These are phyloP conservation scores for Scatophagus argus DNA, from an alignment of 2,113 vertebrate species.

Conservation along the genomic window DNA sequence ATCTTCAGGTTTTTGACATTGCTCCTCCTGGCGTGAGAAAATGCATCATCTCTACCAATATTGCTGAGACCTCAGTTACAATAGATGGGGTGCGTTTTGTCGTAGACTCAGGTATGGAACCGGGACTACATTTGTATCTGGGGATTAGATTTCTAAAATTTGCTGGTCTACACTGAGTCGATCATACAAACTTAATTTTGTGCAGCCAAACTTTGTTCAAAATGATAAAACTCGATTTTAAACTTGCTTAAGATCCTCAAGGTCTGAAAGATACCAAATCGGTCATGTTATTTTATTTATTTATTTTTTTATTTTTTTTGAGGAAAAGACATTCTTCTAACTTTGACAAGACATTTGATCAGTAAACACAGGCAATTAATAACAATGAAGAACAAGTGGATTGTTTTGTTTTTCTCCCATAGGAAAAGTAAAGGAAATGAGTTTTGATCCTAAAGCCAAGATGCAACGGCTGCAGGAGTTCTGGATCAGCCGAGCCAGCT, in stretches of 20 bases:
- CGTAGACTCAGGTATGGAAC: conserved; percentile 88
- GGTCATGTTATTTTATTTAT: too few relatives aligned
- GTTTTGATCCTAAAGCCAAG: conserved; percentile 92
- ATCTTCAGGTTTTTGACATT: conserved; percentile 90
- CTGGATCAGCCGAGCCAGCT: conserved; percentile 96
- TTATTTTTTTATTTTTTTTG: too few relatives aligned
- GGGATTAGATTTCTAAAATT: background rate
- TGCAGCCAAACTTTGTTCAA: background rate
- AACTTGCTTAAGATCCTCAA: background rate
- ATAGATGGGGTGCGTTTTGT: conserved; percentile 95
- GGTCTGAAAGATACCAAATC: background rate
- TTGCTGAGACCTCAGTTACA: conserved; percentile 94
- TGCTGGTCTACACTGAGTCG: background rate
- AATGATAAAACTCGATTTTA: background rate
- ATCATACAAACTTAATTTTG: background rate
- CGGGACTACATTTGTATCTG: background rate
- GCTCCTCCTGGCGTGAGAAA: conserved; percentile 91
- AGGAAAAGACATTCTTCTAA: background rate
- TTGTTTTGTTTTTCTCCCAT: conserved; percentile 5
- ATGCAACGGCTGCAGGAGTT: conserved; percentile 95
- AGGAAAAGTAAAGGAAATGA: conserved; percentile 98
- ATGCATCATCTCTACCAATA: conserved; percentile 95
- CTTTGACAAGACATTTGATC: background rate
- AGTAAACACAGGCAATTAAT: background rate
- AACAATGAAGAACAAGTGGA: background rate